Base-by-base conservation (phyloP, 1,140 invertebrate species). In the Calliopsis andreniformis region DNA sequence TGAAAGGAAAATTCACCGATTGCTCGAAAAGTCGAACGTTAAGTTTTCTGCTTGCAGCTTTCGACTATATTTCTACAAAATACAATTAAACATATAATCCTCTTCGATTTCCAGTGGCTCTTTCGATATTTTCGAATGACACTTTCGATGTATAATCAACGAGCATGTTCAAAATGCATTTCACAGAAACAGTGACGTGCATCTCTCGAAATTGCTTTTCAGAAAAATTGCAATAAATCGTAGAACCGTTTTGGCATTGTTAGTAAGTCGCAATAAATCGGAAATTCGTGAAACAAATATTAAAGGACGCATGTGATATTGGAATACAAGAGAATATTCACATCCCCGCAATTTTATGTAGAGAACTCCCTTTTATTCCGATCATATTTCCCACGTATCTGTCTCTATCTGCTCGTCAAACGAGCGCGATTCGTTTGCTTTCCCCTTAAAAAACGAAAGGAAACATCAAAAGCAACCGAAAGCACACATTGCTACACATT, bases 201-300 rank as follows among this genome's bases (percentile, higher is more conserved):
- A n/a, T n/a, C n/a, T n/a, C n/a, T n/a, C n/a, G n/a, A n/a, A n/a
- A n/a, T n/a, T n/a, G n/a, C n/a, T n/a, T n/a, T n/a, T n/a, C n/a
- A n/a, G n/a, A n/a, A n/a, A 51, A 49, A 39, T 28, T 39, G 43
- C 43, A 51, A 51, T 49, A 62, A 71, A 39, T 62, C 10, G 66
- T 32, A 55, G 23, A n/a, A 14, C 18, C 18, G 7, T 53, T 20
- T 67, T 43, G 51, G 51, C 30, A 59, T 32, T 47, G 28, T 69
- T 25, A 25, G 42, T 28, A 20, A 47, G 18, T 39, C 23, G 30
- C n/a, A 10, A 39, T 71, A 71, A 51, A 45, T 69, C 28, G 28
- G 1, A 59, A 49, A 71, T 49, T 49, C 16, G 5, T 16, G 43
- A 49, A 10, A 20, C 23, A n/a, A 23, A 61, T 61, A 47, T 70